These are phyloP conservation scores for Trichomycterus rosablanca DNA, from an alignment of 2,113 vertebrate species.

Conservation along the genomic window DNA sequence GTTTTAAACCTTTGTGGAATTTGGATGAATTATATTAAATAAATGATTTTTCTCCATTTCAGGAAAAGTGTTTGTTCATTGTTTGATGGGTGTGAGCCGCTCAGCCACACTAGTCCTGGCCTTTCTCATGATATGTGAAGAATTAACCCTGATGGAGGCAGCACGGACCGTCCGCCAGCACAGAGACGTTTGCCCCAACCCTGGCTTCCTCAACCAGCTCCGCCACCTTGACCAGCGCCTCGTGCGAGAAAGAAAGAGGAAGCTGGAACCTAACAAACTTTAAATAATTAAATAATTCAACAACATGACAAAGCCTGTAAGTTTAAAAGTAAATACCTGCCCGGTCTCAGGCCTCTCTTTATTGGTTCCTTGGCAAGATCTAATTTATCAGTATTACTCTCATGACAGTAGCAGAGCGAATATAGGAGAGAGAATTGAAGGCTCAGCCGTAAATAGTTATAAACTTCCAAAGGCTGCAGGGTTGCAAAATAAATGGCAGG, in stretches of 20 bases:
- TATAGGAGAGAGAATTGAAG: slow-evolving; percentile 37
- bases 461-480: slow-evolving; percentile 39
- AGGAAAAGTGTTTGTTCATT: slow-evolving; percentile 71
- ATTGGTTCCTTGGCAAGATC: slow-evolving; percentile 14
- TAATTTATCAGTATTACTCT: slow-evolving; percentile 29
- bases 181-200: slow-evolving; percentile 68
- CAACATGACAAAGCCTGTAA: slow-evolving; percentile 21
- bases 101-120: slow-evolving; percentile 67
- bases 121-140: slow-evolving; percentile 70
- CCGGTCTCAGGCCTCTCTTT: background rate
- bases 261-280: slow-evolving; percentile 44
- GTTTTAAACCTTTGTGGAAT: too few relatives aligned
- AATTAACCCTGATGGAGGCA: slow-evolving; percentile 61
- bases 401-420: slow-evolving; percentile 23
- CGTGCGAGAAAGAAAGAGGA: slow-evolving; percentile 54
- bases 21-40: background rate
- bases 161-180: slow-evolving; percentile 57
- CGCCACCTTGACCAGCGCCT: slow-evolving; percentile 63
- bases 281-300: slow-evolving; percentile 54
- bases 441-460: slow-evolving; percentile 42
- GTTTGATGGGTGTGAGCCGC: slow-evolving; percentile 72
- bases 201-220: slow-evolving; percentile 70
- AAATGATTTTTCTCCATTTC: slow-evolving; percentile 13
- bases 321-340: slow-evolving; percentile 13
- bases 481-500: slow-evolving; percentile 43